Base-by-base conservation (phyloP, 2,888 invertebrate genomes). In the Drosophila melanocephala region DNA sequence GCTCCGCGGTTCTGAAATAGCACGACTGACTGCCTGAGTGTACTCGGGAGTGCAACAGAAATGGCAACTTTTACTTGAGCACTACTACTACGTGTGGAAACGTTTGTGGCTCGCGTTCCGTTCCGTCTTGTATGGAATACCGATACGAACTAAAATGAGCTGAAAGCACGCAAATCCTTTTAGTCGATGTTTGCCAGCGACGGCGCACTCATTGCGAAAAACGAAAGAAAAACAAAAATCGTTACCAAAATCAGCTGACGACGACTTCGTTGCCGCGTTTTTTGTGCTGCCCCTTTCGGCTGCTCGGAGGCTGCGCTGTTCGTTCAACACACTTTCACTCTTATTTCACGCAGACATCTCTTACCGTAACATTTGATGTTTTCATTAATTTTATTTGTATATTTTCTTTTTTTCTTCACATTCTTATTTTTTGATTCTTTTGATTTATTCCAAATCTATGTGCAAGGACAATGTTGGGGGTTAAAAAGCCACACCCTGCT, bases 91-190 rank as follows among this genome's bases (percentile, higher is more conserved):
- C 30, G 19, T 72, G 30, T 55, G 56, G 56, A 30, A 44, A 47
- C 44, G 28, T 55, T 47, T 30, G 7, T 59, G 64, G 61, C 28
- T 52, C 35, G 58, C 63, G 62, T 70, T 81, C 78, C 62, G 73
- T 70, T 81, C 81, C 81, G 83, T 62, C 70, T 76, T 74, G 76
- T 70, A 76, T 83, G 85, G 79, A 84, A 85, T 83, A 77, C 81
- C 84, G 85, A 81, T 83, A 85, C 81, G 78, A 84, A 84, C 70
- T 71, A 60, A 85, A 71, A 85, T 78, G 76, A 83, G 83, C 70
- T 60, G 47, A 85, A 69, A 81, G 81, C 79, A 72, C 71, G 75
- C 73, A 84, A 85, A 84, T 85, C 83, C 84, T 84, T 84, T 85
- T 83, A 47, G 76, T 60, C 64, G 58, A 44, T 50, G 64, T 42